These are phyloP conservation scores for Mesaphorura yosii DNA, from an alignment of 1,140 invertebrate species.

Conservation along the genomic window DNA sequence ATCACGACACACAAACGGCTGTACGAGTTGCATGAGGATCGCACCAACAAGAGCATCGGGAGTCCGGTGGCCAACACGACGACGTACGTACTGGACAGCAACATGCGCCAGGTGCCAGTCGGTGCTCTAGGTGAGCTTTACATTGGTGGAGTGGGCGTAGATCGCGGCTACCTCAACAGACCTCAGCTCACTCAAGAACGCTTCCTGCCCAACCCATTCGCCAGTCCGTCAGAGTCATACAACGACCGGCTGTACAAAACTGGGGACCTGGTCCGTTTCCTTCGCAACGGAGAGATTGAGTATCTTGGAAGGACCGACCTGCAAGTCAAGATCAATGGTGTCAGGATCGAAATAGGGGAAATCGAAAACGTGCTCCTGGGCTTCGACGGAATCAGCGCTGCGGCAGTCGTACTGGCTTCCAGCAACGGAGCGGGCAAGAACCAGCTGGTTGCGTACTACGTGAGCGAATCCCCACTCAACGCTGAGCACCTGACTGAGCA, in stretches of 20 bases:
- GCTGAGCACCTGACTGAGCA: neutral
- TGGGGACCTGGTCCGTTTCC: conserved; percentile 1
- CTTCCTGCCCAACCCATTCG: neutral
- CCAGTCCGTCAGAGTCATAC: neutral
- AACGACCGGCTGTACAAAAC: conserved; percentile 8
- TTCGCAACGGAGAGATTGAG: conserved; percentile 2
- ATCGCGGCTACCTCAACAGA: conserved; percentile 2
- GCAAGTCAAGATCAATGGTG: conserved; percentile 16
- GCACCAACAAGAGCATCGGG: conserved; percentile 9
- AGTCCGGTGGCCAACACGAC: neutral
- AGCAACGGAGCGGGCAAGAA: neutral
- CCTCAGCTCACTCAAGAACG: neutral
- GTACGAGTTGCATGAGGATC: neutral
- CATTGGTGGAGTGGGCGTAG: conserved; percentile 3
- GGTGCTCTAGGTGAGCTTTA: conserved; percentile 5
- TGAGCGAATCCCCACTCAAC: neutral
- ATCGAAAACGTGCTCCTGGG: neutral
- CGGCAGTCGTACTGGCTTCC: neutral
- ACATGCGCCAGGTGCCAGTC: neutral
- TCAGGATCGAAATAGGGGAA: conserved; percentile 12
- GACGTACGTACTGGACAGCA: neutral
- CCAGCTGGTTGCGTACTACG: conserved; percentile 2
- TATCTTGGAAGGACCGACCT: conserved; percentile 6
- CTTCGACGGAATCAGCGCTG: neutral
- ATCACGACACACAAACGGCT: conserved; percentile 1